Base-by-base conservation (phyloP, 30 jellyfish, hydroid and myxozoan species). In the Chironex yamaguchii region DNA sequence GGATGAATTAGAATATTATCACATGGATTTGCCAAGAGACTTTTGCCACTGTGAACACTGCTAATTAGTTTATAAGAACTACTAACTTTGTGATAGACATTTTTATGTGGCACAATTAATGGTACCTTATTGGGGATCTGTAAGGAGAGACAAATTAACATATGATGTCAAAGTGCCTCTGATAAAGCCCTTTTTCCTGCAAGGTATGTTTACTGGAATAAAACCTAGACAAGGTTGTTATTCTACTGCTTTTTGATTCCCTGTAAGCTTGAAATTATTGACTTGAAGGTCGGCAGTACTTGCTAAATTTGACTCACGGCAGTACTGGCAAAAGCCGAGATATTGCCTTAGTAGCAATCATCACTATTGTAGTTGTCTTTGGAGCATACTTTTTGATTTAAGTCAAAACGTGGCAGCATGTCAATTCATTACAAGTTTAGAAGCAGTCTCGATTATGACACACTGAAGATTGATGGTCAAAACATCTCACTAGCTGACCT, bases 371-470 rank as follows among this genome's bases (percentile, higher is more conserved):
- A n/a, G n/a, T n/a, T n/a, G n/a, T n/a, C n/a, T n/a, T n/a, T n/a
- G n/a, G n/a, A n/a, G n/a, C n/a, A n/a, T n/a, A n/a, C n/a, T n/a
- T n/a, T 6, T 9, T 42, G 58, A 42, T 6, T 42, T 17, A 9
- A 42, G 17, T 17, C 58, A 42, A 42, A 42, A n/a, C n/a, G n/a
- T 17, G 58, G 58, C 17, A 42, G 17, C 17, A 42, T 42, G 58
- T 95, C 99, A 28, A 71, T 95, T 66, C 99, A 95, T 87, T 95
- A 85, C 88, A 95, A 95, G 76, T 95, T 95, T 95, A 87, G 99
- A 72, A 95, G 99, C 84, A 90, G 97, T 82, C 67, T 85, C 67
- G 99, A 95, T 69, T 95, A 89, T 89, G 97, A 95, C 52, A 90
- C 99, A 34, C 50, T 95, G 80, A 77, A 96, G 34, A 88, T 95